Base-by-base conservation (phyloP, 1,140 invertebrate species). In the Maniola jurtina region DNA sequence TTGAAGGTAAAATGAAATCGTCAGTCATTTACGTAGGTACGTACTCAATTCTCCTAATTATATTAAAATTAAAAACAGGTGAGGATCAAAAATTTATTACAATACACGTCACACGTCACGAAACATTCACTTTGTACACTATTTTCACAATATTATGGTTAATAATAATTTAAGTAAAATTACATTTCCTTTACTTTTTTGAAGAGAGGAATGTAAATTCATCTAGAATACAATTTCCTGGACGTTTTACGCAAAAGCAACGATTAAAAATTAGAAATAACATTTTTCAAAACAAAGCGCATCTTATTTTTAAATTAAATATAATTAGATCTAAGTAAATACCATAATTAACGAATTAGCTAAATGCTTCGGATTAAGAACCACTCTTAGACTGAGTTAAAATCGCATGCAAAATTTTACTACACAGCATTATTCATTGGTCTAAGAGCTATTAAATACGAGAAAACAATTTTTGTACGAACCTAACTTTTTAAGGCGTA, bases 41-140 rank as follows among this genome's bases (percentile, higher is more conserved):
- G n/a, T n/a, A n/a, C n/a, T n/a, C n/a, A n/a, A n/a, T n/a, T n/a
- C n/a, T n/a, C n/a, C n/a, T n/a, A n/a, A n/a, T n/a, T 42, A 42
- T 1, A 50, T 50, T 16, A 56, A 60, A 67, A 61, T 52, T 64
- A 68, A 66, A 52, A 61, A 34, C 66, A 36, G 16, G 10, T 62
- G 55, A 58, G 50, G 38, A 66, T 59, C 57, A 66, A 83, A 80
- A 79, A 76, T 83, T 84, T 85, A 83, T 67, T 67, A 61, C 33
- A 59, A 16, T 78, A 80, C 74, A 52, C 48, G 48, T 52, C 84
- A 83, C 81, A 81, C 79, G 73, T 79, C 85, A 83, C 79, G 79
- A 77, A 73, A 83, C 78, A 82, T 82, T 84, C 79, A 81, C 76
- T 80, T 86, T 88, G 79, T 88, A 88, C 82, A 86, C 76, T 72